Evolutionary conservation across 2,113 vertebrate genomes (phyloP).

Genomic region (Salminus brasiliensis): DNA sequence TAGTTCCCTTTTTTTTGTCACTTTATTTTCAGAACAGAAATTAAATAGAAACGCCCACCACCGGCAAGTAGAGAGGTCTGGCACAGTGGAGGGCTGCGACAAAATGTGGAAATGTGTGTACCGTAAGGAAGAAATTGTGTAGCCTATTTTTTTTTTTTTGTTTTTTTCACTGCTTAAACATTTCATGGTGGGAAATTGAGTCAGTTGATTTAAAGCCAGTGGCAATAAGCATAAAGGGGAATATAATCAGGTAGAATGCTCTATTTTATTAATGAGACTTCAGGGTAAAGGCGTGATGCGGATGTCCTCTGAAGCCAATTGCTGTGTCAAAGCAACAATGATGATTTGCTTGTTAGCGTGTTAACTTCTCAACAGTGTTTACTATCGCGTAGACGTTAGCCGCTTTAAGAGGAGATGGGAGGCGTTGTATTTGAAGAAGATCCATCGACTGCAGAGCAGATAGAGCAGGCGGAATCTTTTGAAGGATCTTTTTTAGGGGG

Average conservation of each 20-base stretch:
- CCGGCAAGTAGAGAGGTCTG: too few relatives aligned
- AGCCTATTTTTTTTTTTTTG: not conserved
- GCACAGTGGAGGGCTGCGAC: too few relatives aligned
- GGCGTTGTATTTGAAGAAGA: not conserved
- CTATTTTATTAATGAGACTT: slow-evolving; percentile 25
- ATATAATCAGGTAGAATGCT: not conserved
- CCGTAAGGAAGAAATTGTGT: not conserved
- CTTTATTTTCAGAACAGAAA: too few relatives aligned
- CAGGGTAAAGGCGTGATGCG: slow-evolving; percentile 2
- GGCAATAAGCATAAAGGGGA: not conserved
- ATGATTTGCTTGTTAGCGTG: not conserved
- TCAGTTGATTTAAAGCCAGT: not conserved
- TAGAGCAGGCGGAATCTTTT: not conserved
- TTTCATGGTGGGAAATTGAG: not conserved
- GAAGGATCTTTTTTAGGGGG: not conserved
- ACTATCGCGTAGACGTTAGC: not conserved
- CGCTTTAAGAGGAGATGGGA: not conserved
- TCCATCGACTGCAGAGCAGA: not conserved
- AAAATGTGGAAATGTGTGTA: too few relatives aligned
- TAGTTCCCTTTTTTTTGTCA: too few relatives aligned
- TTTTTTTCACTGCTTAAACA: not conserved
- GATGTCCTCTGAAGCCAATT: slow-evolving; percentile 26
- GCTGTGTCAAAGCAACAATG: slow-evolving; percentile 16
- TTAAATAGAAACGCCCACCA: too few relatives aligned
- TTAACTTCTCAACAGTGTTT: slow-evolving; percentile 1